Evolutionary conservation across 30 jellyfish, hydroid and myxozoan species (phyloP).

Genomic region (Catostylus mosaicus): DNA sequence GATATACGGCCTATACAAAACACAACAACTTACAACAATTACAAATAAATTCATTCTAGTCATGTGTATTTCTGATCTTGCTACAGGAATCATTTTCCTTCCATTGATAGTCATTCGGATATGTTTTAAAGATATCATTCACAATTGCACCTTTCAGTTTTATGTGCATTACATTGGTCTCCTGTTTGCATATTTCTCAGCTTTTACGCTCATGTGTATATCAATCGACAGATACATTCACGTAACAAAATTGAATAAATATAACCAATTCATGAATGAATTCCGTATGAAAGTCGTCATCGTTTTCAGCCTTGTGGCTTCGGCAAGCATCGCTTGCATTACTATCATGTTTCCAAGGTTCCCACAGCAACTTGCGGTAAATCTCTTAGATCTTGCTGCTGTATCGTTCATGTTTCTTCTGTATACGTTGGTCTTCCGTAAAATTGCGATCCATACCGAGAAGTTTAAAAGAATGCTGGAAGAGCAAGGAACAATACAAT

Average conservation of each 20-base stretch:
- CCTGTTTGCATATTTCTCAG: constrained; percentile 41
- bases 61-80: constrained; percentile 43
- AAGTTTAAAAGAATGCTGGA: constrained; percentile 14
- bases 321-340: constrained; percentile 15
- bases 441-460: constrained; percentile 27
- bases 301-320: constrained; percentile 3
- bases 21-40: constrained; percentile 25
- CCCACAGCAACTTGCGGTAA: constrained; percentile 6
- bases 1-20: constrained; percentile 34
- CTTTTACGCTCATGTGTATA: constrained; percentile 41
- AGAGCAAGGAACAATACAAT: background rate
- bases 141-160: constrained; percentile 35
- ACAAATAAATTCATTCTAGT: constrained; percentile 30
- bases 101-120: constrained; percentile 25
- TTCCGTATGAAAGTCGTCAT: constrained; percentile 40
- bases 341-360: background rate
- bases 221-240: constrained; percentile 51
- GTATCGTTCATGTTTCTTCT: constrained; percentile 1
- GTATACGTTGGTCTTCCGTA: constrained; percentile 34
- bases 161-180: constrained; percentile 16
- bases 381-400: constrained; percentile 1
- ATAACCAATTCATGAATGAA: constrained; percentile 30
- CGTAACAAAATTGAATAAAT: constrained; percentile 38
- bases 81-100: constrained; percentile 16
- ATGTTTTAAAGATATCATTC: constrained; percentile 7